Conservation (phyloP, 1,140 invertebrate species). For the Cydia fagiglandana region DNA sequence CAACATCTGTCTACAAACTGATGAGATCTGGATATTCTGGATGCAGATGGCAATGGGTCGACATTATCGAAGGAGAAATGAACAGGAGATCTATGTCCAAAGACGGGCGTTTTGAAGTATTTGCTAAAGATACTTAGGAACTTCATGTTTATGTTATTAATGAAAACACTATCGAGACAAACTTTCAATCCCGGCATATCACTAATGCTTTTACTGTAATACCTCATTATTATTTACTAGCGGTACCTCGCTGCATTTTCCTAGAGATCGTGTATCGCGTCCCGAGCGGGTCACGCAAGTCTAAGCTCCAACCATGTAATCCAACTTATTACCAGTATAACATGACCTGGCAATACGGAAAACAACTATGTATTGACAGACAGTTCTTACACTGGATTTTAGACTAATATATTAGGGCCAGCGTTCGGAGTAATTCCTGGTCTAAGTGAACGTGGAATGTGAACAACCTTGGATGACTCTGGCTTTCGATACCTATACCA, state of each 20-base stretch:
- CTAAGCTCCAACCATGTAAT: slow-evolving; percentile 32
- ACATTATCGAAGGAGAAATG: no score
- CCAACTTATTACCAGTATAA: background rate
- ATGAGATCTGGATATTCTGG: no score
- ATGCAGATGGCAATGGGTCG: no score
- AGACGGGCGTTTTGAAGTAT: no score
- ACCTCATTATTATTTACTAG: slow-evolving; percentile 28
- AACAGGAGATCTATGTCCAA: no score
- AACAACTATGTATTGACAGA: background rate
- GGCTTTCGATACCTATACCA: background rate
- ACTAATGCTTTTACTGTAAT: slow-evolving; percentile 18
- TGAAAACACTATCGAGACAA: no score
- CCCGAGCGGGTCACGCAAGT: slow-evolving; percentile 44
- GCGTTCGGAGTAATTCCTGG: background rate
- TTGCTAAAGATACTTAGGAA: no score
- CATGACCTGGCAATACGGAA: background rate
- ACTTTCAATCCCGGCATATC: no score
- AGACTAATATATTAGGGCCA: background rate
- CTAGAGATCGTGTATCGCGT: slow-evolving; percentile 33
- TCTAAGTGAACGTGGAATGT: slow-evolving; percentile 51
- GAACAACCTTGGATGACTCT: slow-evolving; percentile 48
- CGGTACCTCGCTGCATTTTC: slow-evolving; percentile 32
- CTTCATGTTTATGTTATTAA: no score
- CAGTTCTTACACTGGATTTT: background rate
- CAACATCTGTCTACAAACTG: no score